A percentile compares a stretch with the other conserved stretches of the same genome.
Evolutionary conservation across 2,113 vertebrate species (phyloP).

Genomic region (Gallinago paraguaiae): DNA sequence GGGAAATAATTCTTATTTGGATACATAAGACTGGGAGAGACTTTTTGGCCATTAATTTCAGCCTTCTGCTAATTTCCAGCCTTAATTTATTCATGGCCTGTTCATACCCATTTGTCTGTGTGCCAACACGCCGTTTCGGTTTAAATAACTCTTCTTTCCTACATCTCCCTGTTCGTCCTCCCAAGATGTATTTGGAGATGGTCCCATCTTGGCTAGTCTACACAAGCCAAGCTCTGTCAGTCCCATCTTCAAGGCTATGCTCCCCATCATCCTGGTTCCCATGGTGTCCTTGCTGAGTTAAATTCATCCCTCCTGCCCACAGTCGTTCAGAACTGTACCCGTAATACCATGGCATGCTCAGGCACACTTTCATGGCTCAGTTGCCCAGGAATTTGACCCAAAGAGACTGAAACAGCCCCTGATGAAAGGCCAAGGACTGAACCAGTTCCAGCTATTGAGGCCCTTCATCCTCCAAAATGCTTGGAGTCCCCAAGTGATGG

Average conservation of each 20-base stretch:
- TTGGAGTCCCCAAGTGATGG: background rate
- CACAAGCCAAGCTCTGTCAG: background rate
- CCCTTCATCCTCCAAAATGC: background rate
- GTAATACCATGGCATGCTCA: background rate
- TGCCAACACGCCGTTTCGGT: background rate
- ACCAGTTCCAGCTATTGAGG: background rate
- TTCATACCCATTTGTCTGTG: constrained; percentile 9
- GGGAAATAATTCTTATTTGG: constrained; percentile 39
- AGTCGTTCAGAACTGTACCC: background rate
- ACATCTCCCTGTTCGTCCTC: background rate
- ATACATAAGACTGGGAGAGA: background rate
- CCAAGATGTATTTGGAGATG: background rate
- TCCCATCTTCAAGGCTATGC: background rate
- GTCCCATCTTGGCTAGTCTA: background rate
- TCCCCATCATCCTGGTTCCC: background rate
- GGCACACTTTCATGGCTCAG: background rate
- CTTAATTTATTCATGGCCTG: constrained; percentile 39
- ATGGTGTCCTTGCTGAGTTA: accelerated
- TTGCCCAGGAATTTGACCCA: background rate
- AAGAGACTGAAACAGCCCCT: background rate
- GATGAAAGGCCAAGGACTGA: background rate
- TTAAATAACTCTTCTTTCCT: constrained; percentile 16
- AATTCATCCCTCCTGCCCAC: background rate
- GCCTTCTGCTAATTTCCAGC: constrained; percentile 41
- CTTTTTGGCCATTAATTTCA: constrained; percentile 41